Base-by-base conservation (phyloP, 1,140 invertebrate genomes). In the Drosophila rufa region DNA sequence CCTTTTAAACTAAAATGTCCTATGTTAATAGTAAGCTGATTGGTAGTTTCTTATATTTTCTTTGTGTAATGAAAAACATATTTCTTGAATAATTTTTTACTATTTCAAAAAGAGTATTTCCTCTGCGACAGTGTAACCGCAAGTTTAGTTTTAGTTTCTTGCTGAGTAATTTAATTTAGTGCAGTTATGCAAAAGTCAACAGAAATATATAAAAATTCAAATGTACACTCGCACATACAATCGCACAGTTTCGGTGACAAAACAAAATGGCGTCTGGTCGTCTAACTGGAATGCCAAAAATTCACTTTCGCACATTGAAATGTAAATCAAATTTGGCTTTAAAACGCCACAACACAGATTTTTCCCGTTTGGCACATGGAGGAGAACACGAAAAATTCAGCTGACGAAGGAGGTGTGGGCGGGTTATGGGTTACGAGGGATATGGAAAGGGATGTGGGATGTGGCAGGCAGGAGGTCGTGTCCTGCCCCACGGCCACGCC, bases 241-340 rank as follows among this genome's bases (percentile, higher is more conserved):
- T 14, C 48, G 9, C 46, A 53, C 33, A 40, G 22, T 33, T 69
- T 57, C 46, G 51, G 51, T 73, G 53, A 67, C 75, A 77, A 77
- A 69, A 40, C 50, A 77, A 79, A 79, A 79, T 79, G 76, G 76
- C 80, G 61, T 61, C 81, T 80, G 57, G 36, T 38, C 53, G 76
- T 83, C 83, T 89, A 87, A 79, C 62, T 57, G 53, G 60, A 75
- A 74, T 48, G 70, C 47, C 51, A 77, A 85, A 80, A 84, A 86
- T 79, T 66, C 80, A 77, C 84, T 83, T 82, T 89, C 67, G 70
- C 80, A 76, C 83, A 83, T 87, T 87, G 76, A 83, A 87, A 87
- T 83, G 80, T 80, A 89, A 87, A 87, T 87, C 80, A 87, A 87
- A 80, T 89, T 84, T 84, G 68, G 77, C 80, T 80, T 80, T 89